Percentiles rank a stretch among this genome's conserved stretches.
Evolutionary conservation across 1,140 invertebrate genomes (phyloP).

Genomic region (Stratiolaelaps scimitus): DNA sequence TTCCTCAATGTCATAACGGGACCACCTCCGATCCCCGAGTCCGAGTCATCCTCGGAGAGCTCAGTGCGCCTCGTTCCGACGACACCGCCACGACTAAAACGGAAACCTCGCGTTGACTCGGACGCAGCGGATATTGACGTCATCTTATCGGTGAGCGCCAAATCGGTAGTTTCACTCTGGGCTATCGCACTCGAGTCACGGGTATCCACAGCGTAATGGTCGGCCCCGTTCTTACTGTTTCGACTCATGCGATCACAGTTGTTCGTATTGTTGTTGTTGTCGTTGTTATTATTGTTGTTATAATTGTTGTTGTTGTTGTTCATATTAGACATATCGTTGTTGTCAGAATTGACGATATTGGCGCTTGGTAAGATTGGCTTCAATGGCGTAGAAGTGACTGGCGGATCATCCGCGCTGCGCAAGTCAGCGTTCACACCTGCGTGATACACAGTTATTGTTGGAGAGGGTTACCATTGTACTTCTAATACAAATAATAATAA

Average conservation of each 20-base stretch:
- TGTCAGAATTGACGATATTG: neutral
- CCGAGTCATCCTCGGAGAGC: conserved; percentile 17
- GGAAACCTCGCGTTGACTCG: conserved; percentile 14
- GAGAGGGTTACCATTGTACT: no score
- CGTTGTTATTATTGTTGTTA: neutral
- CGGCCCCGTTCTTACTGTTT: no score
- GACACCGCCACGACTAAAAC: neutral
- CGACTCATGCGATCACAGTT: no score
- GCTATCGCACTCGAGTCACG: no score
- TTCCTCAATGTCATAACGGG: conserved; percentile 27
- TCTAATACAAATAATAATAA: no score
- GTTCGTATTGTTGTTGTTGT: neutral
- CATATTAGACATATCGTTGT: neutral
- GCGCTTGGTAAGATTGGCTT: neutral
- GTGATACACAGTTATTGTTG: neutral
- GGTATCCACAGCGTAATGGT: no score
- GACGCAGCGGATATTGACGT: conserved; percentile 1
- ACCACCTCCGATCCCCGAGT: conserved; percentile 23
- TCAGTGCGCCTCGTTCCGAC: neutral
- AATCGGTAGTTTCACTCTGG: no score
- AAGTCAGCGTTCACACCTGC: neutral
- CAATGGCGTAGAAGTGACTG: conserved; percentile 7
- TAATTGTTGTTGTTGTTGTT: neutral
- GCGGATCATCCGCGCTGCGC: neutral
- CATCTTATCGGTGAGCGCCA: neutral